A percentile compares a stretch with the other conserved stretches of the same genome.
Evolutionary conservation across 2,888 invertebrate species (phyloP).

Genomic region (Balanococcus diminutus): DNA sequence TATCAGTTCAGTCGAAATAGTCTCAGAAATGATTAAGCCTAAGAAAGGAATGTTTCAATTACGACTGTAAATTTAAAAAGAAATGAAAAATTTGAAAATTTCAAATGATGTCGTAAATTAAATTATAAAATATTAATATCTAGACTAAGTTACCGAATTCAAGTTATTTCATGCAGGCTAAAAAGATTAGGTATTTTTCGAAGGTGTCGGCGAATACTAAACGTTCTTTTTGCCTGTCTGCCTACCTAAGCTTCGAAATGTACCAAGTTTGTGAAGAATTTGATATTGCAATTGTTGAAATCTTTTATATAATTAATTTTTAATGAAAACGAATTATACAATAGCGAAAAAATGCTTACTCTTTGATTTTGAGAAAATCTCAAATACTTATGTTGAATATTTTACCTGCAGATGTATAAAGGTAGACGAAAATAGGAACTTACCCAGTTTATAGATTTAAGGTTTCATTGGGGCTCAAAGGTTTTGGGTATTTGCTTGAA

Average conservation of each 20-base stretch:
- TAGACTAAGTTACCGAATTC: neutral
- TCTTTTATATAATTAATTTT: neutral
- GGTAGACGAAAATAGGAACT: too few species aligned
- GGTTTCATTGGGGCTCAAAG: conserved; percentile 17
- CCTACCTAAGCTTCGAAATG: neutral
- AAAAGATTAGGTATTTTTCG: neutral
- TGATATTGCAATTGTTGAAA: neutral
- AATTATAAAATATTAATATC: neutral
- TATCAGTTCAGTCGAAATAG: too few species aligned
- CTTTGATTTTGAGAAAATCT: too few species aligned
- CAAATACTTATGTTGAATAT: too few species aligned
- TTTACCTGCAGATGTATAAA: too few species aligned
- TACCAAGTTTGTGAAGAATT: neutral
- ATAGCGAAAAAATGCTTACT: neutral
- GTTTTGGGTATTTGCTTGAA: neutral
- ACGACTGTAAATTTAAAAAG: too few species aligned
- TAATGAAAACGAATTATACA: neutral
- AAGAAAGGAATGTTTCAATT: too few species aligned
- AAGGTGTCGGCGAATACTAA: neutral
- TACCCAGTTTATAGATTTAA: neutral
- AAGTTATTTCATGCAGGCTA: neutral
- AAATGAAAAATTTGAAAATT: neutral
- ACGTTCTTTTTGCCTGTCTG: neutral
- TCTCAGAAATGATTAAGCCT: too few species aligned
- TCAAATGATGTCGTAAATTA: neutral